These are phyloP conservation scores for Meliscaeva auricollis DNA, from an alignment of 2,888 invertebrate species.

Conservation along the genomic window DNA sequence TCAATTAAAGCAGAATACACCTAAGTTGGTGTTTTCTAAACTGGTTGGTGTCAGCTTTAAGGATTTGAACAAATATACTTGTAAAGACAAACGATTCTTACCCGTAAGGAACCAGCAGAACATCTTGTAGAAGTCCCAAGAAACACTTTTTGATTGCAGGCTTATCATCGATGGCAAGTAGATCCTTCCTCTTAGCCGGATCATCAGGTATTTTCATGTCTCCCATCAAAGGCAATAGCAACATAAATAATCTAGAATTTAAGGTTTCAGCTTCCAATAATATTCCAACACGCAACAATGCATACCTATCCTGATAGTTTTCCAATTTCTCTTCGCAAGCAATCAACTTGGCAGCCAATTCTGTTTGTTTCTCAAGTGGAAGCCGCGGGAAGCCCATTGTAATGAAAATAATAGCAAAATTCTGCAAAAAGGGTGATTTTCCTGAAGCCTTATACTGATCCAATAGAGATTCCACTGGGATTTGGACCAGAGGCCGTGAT, in stretches of 20 bases:
- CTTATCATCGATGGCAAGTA: constrained; percentile 90
- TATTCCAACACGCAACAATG: neutral
- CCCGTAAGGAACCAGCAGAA: constrained; percentile 94
- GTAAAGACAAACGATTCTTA: constrained; percentile 83
- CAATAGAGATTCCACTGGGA: constrained; percentile 93
- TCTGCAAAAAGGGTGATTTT: constrained; percentile 91
- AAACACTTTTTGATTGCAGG: constrained; percentile 85
- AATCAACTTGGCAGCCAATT: constrained; percentile 90
- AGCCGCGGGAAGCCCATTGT: constrained; percentile 95
- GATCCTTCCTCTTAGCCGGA: constrained; percentile 86
- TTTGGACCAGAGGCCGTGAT: constrained; percentile 91
- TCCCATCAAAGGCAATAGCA: constrained; percentile 92
- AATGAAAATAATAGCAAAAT: constrained; percentile 96
- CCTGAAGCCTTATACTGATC: constrained; percentile 89
- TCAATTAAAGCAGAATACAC: too few relatives aligned
- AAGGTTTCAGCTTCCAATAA: too few relatives aligned
- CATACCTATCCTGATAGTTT: constrained; percentile 92
- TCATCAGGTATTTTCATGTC: constrained; percentile 88
- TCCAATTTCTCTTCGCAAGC: constrained; percentile 92
- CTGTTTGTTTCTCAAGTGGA: constrained; percentile 89
- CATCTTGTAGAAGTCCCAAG: constrained; percentile 91
- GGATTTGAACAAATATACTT: too few relatives aligned
- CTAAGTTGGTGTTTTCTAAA: too few relatives aligned
- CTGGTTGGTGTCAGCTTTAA: too few relatives aligned
- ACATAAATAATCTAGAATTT: constrained; percentile 88